These are phyloP conservation scores for Sepioteuthis lessoniana DNA, from an alignment of 2,888 invertebrate genomes.

Conservation along the genomic window DNA sequence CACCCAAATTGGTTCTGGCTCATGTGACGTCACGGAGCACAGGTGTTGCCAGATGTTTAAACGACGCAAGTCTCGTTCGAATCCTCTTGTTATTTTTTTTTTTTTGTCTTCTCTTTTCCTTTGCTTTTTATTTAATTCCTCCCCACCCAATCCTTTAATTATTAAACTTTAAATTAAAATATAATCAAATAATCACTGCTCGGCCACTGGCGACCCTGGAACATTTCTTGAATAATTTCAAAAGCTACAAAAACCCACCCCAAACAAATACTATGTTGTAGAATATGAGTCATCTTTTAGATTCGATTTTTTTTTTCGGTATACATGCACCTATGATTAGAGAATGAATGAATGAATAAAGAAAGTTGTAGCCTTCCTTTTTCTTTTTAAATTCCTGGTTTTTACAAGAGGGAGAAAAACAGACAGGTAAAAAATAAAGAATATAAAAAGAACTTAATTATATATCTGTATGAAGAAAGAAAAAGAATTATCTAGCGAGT, in stretches of 20 bases:
- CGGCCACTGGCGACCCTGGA: not conserved
- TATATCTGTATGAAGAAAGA: no score
- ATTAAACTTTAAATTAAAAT: not conserved
- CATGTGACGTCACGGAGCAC: not conserved
- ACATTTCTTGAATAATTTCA: no score
- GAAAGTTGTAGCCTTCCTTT: not conserved
- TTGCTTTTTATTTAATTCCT: no score
- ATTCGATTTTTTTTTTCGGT: not conserved
- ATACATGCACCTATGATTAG: conserved; percentile 33
- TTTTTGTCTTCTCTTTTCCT: no score
- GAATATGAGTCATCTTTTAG: not conserved
- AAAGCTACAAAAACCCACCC: not conserved
- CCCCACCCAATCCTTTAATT: not conserved
- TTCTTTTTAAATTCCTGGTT: not conserved
- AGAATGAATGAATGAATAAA: conserved; percentile 3
- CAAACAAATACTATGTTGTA: no score
- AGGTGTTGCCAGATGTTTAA: not conserved
- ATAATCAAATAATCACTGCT: not conserved
- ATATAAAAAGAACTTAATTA: no score
- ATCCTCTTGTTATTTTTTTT: not conserved
- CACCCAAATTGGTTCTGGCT: not conserved
- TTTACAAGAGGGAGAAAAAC: not conserved
- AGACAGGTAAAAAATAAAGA: no score
- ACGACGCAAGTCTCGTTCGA: not conserved
- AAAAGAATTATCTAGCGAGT: not conserved